A percentile compares a stretch with the other conserved stretches of the same genome.
Conservation (phyloP, 2,888 invertebrate species). For the Scaeva pyrastri region DNA sequence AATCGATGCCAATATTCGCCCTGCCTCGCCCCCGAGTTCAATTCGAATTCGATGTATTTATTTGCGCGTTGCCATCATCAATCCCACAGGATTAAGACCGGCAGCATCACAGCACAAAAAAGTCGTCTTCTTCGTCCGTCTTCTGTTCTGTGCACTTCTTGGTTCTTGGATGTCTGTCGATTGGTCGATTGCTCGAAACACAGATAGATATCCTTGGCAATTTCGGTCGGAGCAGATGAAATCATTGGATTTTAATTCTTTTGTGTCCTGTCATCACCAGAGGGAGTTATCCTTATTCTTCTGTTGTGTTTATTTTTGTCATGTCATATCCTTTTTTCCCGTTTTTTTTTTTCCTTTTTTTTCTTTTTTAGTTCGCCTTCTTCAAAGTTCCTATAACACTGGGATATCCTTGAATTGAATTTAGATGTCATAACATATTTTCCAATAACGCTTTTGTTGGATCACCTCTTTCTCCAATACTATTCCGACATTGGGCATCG, state of each 20-base stretch:
- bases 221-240: slow-evolving; percentile 68
- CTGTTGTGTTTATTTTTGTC: slow-evolving; percentile 54
- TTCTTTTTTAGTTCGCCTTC: slow-evolving; percentile 7
- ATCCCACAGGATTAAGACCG: slow-evolving; percentile 73
- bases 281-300: slow-evolving; percentile 65
- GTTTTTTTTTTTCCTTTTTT: slow-evolving; percentile 38
- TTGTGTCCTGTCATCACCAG: slow-evolving; percentile 76
- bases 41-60: slow-evolving; percentile 38
- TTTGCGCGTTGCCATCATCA: slow-evolving; percentile 65
- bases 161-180: slow-evolving; percentile 2
- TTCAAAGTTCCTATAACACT: slow-evolving; percentile 23
- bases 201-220: slow-evolving; percentile 62
- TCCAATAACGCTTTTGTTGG: slow-evolving; percentile 74
- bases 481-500: not conserved
- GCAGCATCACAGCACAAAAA: slow-evolving; percentile 38
- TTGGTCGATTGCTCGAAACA: slow-evolving; percentile 15
- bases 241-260: slow-evolving; percentile 76
- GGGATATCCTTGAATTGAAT: slow-evolving; percentile 67
- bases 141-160: not conserved
- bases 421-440: slow-evolving; percentile 76
- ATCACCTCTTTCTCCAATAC: slow-evolving; percentile 54
- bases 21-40: not conserved
- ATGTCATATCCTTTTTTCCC: slow-evolving; percentile 63
- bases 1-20: slow-evolving; percentile 67
- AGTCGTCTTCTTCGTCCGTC: slow-evolving; percentile 25